Evolutionary conservation across 2,797 vertebrate species (phyloP).

Genomic region (Lagorchestes hirsutus): DNA sequence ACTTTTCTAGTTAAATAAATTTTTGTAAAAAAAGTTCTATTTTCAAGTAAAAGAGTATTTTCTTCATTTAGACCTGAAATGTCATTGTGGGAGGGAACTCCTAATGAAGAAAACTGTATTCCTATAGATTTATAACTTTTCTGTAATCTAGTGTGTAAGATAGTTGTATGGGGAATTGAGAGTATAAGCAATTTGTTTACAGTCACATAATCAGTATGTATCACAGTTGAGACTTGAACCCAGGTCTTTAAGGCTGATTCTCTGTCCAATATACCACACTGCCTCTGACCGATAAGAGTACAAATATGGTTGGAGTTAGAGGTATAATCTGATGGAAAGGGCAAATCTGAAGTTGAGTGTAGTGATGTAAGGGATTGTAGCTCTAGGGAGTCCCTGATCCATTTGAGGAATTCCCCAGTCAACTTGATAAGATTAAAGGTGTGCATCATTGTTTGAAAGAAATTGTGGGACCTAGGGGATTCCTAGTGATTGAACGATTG

Average conservation of each 20-base stretch:
- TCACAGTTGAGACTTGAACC: background rate
- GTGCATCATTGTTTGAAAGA: background rate
- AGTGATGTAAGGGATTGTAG: background rate
- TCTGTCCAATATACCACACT: background rate
- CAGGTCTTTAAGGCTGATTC: background rate
- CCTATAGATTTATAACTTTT: background rate
- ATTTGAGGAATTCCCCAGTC: background rate
- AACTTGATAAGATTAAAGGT: background rate
- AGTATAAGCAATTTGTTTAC: slow-evolving; percentile 22
- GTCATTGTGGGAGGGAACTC: background rate
- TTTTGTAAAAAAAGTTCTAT: background rate
- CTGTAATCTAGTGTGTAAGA: background rate
- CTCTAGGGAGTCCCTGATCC: background rate
- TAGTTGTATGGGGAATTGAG: background rate
- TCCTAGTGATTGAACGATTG: background rate
- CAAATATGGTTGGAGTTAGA: background rate
- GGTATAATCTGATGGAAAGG: background rate
- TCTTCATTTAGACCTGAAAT: slow-evolving; percentile 9
- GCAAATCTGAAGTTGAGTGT: background rate
- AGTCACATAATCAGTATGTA: slow-evolving; percentile 9
- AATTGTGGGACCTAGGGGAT: background rate
- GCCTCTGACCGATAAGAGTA: background rate
- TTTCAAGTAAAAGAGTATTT: background rate
- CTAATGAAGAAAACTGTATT: background rate
- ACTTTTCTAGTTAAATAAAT: slow-evolving; percentile 23